Conservation (phyloP, 2,888 invertebrate species). For the Oligia strigilis region DNA sequence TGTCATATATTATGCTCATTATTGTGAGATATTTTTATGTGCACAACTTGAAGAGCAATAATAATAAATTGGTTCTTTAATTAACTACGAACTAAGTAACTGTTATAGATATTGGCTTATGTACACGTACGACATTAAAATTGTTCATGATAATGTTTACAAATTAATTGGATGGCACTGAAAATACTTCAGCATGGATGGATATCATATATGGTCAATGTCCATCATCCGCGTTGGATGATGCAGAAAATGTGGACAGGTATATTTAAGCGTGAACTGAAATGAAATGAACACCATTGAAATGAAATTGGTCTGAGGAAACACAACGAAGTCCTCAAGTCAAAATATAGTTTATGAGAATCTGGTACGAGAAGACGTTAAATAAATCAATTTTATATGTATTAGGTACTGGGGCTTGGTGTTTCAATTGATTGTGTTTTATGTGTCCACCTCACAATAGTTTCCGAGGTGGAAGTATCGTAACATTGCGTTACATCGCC, state of each 20-base stretch:
- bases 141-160: conserved; percentile 14
- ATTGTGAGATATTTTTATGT: conserved; percentile 47
- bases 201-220: neutral
- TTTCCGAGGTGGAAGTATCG: conserved; percentile 37
- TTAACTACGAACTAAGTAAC: conserved; percentile 39
- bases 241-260: neutral
- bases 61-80: conserved; percentile 42
- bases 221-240: neutral
- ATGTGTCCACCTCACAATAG: conserved; percentile 41
- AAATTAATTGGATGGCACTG: conserved; percentile 24
- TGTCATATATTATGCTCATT: conserved; percentile 51
- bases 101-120: conserved; percentile 40
- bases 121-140: conserved; percentile 26
- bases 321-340: neutral
- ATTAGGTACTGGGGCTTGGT: neutral
- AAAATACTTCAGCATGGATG: conserved; percentile 13
- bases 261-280: neutral
- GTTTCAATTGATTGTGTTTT: conserved; percentile 51
- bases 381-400: conserved; percentile 26
- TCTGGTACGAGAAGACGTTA: neutral
- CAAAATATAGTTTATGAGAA: neutral
- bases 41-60: conserved; percentile 30
- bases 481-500: conserved; percentile 56
- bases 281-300: too few species aligned
- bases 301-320: neutral